Evolutionary conservation across 37 sponge, comb jelly and placozoan species (phyloP), one percentile per base, ranked within the genome.

Genomic region (Corticium candelabrum): DNA sequence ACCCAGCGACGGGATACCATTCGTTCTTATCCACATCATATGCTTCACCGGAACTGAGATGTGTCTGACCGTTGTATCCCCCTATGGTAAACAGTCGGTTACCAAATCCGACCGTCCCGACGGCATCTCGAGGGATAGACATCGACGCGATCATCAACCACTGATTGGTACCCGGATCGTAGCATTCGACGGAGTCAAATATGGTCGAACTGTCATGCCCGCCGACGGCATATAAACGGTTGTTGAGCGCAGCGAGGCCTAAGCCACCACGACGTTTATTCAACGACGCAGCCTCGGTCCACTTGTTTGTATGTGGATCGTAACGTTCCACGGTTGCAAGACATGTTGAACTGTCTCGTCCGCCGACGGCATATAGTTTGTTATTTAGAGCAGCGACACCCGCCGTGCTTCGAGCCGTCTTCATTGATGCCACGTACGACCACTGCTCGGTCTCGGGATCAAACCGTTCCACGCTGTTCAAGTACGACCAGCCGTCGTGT

Each of bases 401-500:
- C 34, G 89, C 86, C 41, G 92, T 91, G 40, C 89, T 88, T 21
- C 92, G 81, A 40, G 89, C 74, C 40, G 70, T 81, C 3, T 35
- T 57, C 92, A 91, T 91, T 21, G 88, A 75, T 1, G 82, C 68
- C 34, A 91, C 78, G 38, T 67, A 77, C 0, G 89, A 83, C 92
- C 92, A 91, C 41, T 81, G 79, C 35, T 83, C 68, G 29, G 77
- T 88, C 15, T 71, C 71, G 27, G 86, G 86, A 50, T 91, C 92
- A 83, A 87, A 91, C 90, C 90, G 85, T 40, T 89, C 90, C 2
- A 85, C 90, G 30, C 86, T 83, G 74, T 75, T 80, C 67, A 89
- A 79, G 43, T 89, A 89, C 0, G 90, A 89, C 90, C 90, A 89
- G 0, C 90, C 90, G 68, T 89, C 91, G 74, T 90, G 91, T 0